These are phyloP conservation scores for Pangasianodon hypophthalmus DNA, from an alignment of 2,113 vertebrate species.

Conservation along the genomic window DNA sequence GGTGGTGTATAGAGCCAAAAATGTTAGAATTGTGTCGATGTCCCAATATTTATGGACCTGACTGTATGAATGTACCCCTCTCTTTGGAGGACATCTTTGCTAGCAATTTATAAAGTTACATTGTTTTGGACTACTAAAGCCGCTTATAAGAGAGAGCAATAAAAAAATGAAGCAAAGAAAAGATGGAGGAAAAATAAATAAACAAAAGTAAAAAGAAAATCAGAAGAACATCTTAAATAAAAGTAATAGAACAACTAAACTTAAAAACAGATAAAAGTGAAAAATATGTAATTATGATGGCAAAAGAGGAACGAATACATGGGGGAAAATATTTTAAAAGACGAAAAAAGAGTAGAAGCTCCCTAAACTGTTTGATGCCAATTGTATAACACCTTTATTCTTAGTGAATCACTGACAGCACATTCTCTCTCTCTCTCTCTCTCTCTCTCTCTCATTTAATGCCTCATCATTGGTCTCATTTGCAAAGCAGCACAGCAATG, in stretches of 20 bases:
- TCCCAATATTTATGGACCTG: no score
- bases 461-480: conserved; percentile 30
- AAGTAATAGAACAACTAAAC: not conserved
- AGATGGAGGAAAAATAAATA: not conserved
- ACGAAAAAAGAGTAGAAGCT: conserved; percentile 68
- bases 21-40: no score
- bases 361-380: conserved; percentile 79
- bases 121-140: not conserved
- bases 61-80: not conserved
- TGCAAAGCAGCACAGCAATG: conserved; percentile 32
- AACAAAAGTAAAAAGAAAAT: not conserved
- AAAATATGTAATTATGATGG: not conserved
- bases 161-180: not conserved
- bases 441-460: conserved; percentile 10
- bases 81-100: not conserved
- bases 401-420: conserved; percentile 3
- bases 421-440: conserved; percentile 10
- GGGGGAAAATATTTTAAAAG: conserved; percentile 67
- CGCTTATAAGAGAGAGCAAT: not conserved
- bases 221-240: not conserved
- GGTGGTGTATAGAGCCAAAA: no score
- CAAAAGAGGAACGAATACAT: not conserved
- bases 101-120: not conserved
- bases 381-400: conserved; percentile 1
- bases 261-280: not conserved